Evolutionary conservation across 2,113 vertebrate genomes (phyloP).

Genomic region (Chloropsis cyanopogon): DNA sequence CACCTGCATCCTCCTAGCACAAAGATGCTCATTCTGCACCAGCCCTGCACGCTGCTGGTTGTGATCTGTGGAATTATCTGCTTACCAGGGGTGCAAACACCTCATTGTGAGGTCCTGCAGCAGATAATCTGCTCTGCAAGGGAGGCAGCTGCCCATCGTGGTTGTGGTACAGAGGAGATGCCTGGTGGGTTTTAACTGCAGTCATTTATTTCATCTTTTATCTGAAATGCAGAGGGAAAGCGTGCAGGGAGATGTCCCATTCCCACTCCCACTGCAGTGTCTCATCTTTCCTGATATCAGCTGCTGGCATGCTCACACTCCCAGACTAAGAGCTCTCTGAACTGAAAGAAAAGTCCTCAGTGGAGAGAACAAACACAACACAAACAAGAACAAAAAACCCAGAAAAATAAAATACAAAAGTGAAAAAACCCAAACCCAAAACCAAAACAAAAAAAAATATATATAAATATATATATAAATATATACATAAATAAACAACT

Average conservation of each 20-base stretch:
- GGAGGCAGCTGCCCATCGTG: not conserved
- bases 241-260: not conserved
- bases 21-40: not conserved
- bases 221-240: not conserved
- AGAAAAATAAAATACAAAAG: too few species aligned
- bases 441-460: not conserved
- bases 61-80: not conserved
- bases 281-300: not conserved
- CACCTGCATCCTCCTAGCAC: not conserved
- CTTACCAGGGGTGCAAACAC: not conserved
- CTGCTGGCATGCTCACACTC: not conserved
- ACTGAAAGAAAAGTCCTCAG: not conserved
- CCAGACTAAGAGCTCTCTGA: not conserved
- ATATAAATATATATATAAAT: not conserved
- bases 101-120: not conserved
- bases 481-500: too few species aligned
- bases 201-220: not conserved
- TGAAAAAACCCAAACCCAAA: too few species aligned
- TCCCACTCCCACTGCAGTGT: not conserved
- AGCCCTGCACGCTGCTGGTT: rapidly evolving
- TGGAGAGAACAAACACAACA: not conserved
- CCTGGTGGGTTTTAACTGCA: not conserved
- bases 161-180: not conserved
- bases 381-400: not conserved
- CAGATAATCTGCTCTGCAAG: not conserved